Base-by-base conservation (phyloP, 2,888 invertebrate species). In the Lycophotia porphyrea region DNA sequence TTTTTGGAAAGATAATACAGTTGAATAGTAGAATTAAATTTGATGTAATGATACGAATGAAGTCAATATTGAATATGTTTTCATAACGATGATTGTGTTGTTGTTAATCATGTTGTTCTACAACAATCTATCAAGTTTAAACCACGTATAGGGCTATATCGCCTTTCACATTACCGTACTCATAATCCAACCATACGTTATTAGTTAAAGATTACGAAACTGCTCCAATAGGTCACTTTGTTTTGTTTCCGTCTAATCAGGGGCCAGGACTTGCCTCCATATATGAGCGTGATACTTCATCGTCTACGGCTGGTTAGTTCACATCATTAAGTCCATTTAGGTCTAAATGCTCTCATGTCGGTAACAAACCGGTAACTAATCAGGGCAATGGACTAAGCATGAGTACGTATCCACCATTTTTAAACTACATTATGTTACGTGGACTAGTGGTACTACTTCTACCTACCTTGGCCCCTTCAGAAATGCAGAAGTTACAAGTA, bases 281-380 rank as follows among this genome's bases (percentile, higher is more conserved):
- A 81, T 85, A 87, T 49, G 87, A 76, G 13, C 39, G 44, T 61
- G 67, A 80, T 82, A 81, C 72, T 81, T 72, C 65, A 79, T 77
- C 75, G 74, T 72, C 66, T 61, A 81, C 60, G 18, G 47, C 67
- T 61, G 75, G 66, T 68, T 18, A 61, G 71, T 72, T 87, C 76
- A 83, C 61, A 76, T 83, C 72, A 85, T 83, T 85, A 87, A 52
- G 63, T 80, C 78, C n/a, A 71, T 75, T 82, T 81, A 77, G 67
- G 76, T 68, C n/a, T 84, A 44, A 80, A 71, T 72, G 73, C 31
- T 71, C n/a, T 44, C n/a, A 66, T 70, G 68, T 74, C 65, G 55
- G 44, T 80, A 75, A 47, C 64, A 21, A 71, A 70, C 71, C 27
- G 61, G 78, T 75, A 72, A 34, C 9, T 18, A 77, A 78, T 76